phyloP scores from a whole-genome alignment of 30 jellyfish, hydroid and myxozoan genomes.

The Chrysaora quinquecirrha region DNA sequence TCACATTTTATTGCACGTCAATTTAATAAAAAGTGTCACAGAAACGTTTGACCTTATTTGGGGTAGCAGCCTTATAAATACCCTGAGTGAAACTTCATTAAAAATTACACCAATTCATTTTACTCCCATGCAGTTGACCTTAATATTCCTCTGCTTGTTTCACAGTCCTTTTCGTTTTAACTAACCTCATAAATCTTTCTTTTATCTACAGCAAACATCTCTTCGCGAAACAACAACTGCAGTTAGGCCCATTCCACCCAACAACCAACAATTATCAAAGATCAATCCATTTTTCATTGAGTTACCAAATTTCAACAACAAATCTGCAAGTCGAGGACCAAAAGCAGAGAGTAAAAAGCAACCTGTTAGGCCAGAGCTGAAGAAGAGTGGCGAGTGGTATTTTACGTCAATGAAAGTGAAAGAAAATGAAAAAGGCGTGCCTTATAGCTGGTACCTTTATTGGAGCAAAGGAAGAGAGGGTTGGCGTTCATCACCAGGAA shows the following conservation, averaged over 20 bases:
- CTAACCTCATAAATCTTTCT: too few species aligned
- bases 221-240: too few species aligned
- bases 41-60: too few species aligned
- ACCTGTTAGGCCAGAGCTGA: neutral
- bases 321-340: neutral
- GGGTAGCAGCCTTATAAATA: too few species aligned
- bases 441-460: slow-evolving; percentile 69
- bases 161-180: too few species aligned
- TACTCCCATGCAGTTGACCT: too few species aligned
- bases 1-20: too few species aligned
- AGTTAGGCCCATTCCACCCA: slow-evolving; percentile 54
- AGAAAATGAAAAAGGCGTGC: slow-evolving; percentile 56
- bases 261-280: slow-evolving; percentile 10
- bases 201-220: too few species aligned
- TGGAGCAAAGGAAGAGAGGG: slow-evolving; percentile 67
- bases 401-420: slow-evolving; percentile 45
- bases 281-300: slow-evolving; percentile 42
- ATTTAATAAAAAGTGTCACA: too few species aligned
- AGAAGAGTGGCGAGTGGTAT: slow-evolving; percentile 54
- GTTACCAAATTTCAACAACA: neutral
- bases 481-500: slow-evolving; percentile 61
- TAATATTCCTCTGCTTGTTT: too few species aligned
- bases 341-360: neutral
- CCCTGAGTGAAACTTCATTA: too few species aligned
- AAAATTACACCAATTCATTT: too few species aligned